Evolutionary conservation across 2,113 vertebrate genomes (phyloP), one percentile per base, ranked within the genome.

Genomic region (Ptychochromis oligacanthus): DNA sequence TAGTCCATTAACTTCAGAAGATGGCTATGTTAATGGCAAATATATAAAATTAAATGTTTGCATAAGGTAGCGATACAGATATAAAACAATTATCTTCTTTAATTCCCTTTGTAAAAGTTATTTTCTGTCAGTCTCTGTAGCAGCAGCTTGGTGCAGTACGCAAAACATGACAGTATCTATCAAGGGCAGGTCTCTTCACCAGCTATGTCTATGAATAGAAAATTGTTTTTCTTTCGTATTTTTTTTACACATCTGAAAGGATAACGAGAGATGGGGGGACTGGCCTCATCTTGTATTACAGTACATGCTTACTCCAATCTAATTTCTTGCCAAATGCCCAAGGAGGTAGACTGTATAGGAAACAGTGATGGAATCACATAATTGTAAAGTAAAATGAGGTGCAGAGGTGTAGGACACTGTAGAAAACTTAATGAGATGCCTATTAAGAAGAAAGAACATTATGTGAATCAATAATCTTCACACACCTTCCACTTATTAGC

Each of bases 351-450:
- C 49, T 82, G 59, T 81, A 72, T 43, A 49, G 38, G 14, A 67
- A 83, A 62, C 75, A 11, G 10, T 28, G 87, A 89, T 87, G 79
- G 60, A 86, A 88, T 88, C 79, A 24, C 14, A 79, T 77, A 55
- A 90, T 88, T 89, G 77, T 62, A 86, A 85, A 92, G 85, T 90
- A 74, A 92, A 91, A 90, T 89, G 61, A 91, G 84, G 84, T 87
- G 77, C 72, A 83, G 81, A 76, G 80, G 80, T 83, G 65, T 77
- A 86, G 81, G 78, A 87, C 62, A 84, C 76, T 58, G 55, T 52
- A 34, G 85, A 75, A 85, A 55, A 86, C 80, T 24, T 80, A 83
- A 92, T 87, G 40, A 82, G 52, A 72, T 72, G 72, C 70, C 75
- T 77, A 88, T 89, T 85, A 88, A 74, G 70, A 82, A 81, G 78